Evolutionary conservation across 64 coral and sea anemone species (phyloP).

Genomic region (Dendronephthya gigantea): DNA sequence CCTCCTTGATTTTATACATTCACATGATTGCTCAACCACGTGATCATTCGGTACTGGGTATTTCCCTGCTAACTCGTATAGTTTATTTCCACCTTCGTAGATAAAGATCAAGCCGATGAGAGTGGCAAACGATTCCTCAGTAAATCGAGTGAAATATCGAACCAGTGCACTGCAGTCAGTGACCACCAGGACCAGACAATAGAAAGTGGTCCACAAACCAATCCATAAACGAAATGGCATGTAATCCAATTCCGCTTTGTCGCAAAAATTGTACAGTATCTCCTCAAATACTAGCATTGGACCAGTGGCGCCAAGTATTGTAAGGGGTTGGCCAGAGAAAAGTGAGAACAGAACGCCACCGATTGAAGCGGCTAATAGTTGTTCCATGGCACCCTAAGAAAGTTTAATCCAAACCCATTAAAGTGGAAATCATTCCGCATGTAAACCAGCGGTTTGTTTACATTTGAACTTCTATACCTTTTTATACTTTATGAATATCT

Average conservation of each 20-base stretch:
- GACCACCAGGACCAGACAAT: conserved; percentile 62
- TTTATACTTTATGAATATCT: no score
- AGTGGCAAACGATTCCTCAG: conserved; percentile 86
- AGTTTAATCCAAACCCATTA: neutral
- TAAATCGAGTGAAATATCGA: conserved; percentile 80
- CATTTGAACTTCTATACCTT: no score
- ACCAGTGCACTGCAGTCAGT: conserved; percentile 80
- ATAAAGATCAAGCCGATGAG: conserved; percentile 89
- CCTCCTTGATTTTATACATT: conserved; percentile 19
- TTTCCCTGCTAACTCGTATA: conserved; percentile 31
- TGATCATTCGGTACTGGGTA: conserved; percentile 59
- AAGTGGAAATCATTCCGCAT: no score
- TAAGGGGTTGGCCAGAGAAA: conserved; percentile 79
- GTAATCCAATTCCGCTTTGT: conserved; percentile 55
- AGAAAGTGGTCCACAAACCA: conserved; percentile 80
- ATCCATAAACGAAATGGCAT: conserved; percentile 89
- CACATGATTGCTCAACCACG: conserved; percentile 47
- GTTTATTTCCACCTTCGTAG: conserved; percentile 69
- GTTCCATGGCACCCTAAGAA: conserved; percentile 79
- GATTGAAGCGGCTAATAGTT: conserved; percentile 62
- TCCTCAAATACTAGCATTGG: conserved; percentile 95
- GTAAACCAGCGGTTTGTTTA: no score
- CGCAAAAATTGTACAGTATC: conserved; percentile 64
- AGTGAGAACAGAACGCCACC: conserved; percentile 75
- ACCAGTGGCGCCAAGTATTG: conserved; percentile 80